Evolutionary conservation across 2,113 vertebrate species (phyloP).

Genomic region (Laticauda laticaudata): DNA sequence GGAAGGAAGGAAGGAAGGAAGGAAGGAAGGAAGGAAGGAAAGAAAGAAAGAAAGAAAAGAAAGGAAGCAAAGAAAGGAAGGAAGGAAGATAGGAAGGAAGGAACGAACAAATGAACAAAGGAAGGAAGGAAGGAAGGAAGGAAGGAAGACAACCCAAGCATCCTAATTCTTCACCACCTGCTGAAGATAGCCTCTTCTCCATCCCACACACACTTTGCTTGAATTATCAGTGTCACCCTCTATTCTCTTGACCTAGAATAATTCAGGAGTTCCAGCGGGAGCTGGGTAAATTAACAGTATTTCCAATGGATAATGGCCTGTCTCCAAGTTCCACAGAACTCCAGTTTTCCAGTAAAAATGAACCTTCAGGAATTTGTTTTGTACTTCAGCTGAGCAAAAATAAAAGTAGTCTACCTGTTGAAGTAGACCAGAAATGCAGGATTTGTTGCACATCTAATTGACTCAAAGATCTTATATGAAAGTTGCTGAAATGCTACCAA

Average conservation of each 20-base stretch:
- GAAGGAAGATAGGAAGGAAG: background rate
- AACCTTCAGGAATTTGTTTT: background rate
- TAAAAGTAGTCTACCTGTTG: background rate
- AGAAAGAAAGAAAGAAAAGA: too few relatives aligned
- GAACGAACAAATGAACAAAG: background rate
- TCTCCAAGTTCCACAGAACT: background rate
- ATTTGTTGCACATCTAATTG: too few relatives aligned
- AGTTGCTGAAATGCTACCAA: background rate
- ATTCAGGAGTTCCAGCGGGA: background rate
- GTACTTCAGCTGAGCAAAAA: background rate
- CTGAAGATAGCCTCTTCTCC: background rate
- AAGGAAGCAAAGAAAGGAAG: too few relatives aligned
- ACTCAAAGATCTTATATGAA: background rate
- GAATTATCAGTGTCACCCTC: background rate
- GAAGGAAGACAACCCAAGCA: background rate
- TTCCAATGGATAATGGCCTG: background rate
- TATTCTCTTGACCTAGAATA: background rate
- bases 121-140: background rate
- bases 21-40: too few relatives aligned
- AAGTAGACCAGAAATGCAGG: background rate
- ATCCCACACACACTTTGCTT: background rate
- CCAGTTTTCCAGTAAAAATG: background rate
- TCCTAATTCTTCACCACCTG: background rate
- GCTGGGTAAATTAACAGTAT: background rate
- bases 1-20: too few relatives aligned